These are phyloP conservation scores for Mus spretus DNA, from an alignment of 2,797 vertebrate genomes.

Conservation along the genomic window DNA sequence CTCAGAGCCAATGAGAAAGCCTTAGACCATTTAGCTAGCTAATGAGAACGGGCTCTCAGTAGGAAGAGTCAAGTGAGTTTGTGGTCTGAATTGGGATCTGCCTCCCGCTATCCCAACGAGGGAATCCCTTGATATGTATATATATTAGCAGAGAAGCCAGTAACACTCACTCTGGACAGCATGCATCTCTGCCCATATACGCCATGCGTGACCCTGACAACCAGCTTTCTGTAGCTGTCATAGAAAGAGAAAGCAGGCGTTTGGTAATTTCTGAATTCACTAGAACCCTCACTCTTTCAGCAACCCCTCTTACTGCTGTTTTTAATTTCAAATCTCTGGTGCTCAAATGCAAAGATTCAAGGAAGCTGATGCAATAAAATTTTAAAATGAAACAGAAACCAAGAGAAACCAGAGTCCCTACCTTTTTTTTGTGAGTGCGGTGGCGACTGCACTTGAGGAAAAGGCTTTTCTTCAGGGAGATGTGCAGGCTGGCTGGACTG, in stretches of 20 bases:
- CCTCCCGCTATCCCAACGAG: conserved; percentile 63
- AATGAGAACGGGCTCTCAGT: conserved; percentile 75
- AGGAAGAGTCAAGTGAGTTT: conserved; percentile 50
- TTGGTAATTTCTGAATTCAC: conserved; percentile 80
- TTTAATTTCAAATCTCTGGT: conserved; percentile 85
- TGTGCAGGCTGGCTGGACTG: conserved; percentile 95
- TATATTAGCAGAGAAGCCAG: not conserved
- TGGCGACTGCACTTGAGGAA: conserved; percentile 95
- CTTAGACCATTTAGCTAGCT: conserved; percentile 54
- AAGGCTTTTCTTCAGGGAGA: conserved; percentile 94
- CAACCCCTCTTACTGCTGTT: conserved; percentile 88
- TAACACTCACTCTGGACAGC: conserved; percentile 40
- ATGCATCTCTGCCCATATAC: not conserved
- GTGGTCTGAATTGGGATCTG: conserved; percentile 50
- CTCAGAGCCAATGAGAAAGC: conserved; percentile 43
- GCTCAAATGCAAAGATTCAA: conserved; percentile 84
- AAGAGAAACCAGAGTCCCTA: conserved; percentile 89
- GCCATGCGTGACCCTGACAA: conserved; percentile 60
- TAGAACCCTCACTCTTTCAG: conserved; percentile 87
- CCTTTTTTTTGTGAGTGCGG: conserved; percentile 95
- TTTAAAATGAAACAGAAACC: conserved; percentile 83
- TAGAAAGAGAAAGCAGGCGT: conserved; percentile 80
- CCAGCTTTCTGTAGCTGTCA: conserved; percentile 71
- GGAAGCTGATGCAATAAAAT: conserved; percentile 82
- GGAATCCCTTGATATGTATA: conserved; percentile 77